Evolutionary conservation across 35 echinoderm and acorn worm species (phyloP), one percentile per base, ranked within the genome.

Genomic region (Apostichopus japonicus): DNA sequence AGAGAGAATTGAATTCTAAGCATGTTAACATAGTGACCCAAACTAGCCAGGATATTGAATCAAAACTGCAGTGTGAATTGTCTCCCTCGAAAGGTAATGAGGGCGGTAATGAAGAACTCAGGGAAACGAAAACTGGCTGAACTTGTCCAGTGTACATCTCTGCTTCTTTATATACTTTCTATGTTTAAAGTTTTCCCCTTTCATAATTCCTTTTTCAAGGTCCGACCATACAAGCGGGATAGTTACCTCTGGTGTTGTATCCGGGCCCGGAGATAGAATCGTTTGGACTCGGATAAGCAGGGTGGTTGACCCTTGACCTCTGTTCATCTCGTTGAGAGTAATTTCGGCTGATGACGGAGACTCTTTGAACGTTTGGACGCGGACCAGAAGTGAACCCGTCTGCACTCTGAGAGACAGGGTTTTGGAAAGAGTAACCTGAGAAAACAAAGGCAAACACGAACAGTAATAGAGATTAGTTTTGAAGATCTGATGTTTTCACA

Each of bases 311-410:
- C 8, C 81, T 55, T 8, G 81, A 84, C 54, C 81, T 24, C 22
- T 84, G 81, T 21, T 84, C 81, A 57, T 89, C 86, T n/a, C 59
- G 56, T 19, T 91, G 93, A 6, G 87, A 78, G 72, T 95, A 86
- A 55, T 83, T 82, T 44, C 91, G 86, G 84, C 93, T 96, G 82
- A 96, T 96, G 67, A 96, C 95, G 0, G 93, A 97, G 23, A 97
- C 96, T 5, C 92, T 44, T 55, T 97, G 93, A 5, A 91, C 96
- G 53, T 77, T 91, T 4, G 90, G 90, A 56, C 77, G 90, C 33
- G 33, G 33, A 1, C 25, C 53, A 6, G 90, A 24, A 8, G 11
- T 16, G 76, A 78, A 91, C 5, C 24, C 58, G n/a, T 91, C 90
- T 5, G 24, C 53, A 23, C 72, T 10, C 5, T 21, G 52, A 91